These are phyloP conservation scores for Drosophila emarginata DNA, from an alignment of 2,888 invertebrate genomes.

Conservation along the genomic window DNA sequence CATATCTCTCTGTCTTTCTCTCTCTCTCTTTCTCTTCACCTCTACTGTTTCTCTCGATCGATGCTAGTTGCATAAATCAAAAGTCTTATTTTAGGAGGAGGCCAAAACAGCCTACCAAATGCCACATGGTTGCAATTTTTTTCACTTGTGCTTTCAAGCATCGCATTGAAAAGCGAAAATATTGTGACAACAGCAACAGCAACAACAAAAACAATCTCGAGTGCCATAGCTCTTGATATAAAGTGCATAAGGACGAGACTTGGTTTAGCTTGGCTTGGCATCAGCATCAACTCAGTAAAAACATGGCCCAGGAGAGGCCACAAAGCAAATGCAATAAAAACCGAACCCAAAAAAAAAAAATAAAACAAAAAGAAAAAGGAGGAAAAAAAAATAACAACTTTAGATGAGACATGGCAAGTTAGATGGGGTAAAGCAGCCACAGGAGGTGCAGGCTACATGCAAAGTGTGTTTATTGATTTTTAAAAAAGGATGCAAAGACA, in stretches of 20 bases:
- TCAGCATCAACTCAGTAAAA: constrained; percentile 25
- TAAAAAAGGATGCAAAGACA: constrained; percentile 35
- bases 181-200: constrained; percentile 63
- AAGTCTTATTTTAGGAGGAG: constrained; percentile 54
- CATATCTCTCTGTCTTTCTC: constrained; percentile 5
- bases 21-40: constrained; percentile 2
- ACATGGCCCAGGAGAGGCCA: constrained; percentile 22
- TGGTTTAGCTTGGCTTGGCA: constrained; percentile 37
- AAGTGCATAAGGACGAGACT: constrained; percentile 71
- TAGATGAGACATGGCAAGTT: constrained; percentile 23
- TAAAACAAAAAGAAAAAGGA: constrained; percentile 16
- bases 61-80: constrained; percentile 68
- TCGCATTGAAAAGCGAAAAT: constrained; percentile 76
- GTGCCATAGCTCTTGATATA: constrained; percentile 62
- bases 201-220: constrained; percentile 42
- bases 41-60: constrained; percentile 25
- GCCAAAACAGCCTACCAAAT: constrained; percentile 54
- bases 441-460: constrained; percentile 42
- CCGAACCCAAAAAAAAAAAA: neutral
- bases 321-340: constrained; percentile 24
- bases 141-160: constrained; percentile 75
- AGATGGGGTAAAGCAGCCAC: constrained; percentile 17
- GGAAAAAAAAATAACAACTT: neutral
- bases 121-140: constrained; percentile 70
- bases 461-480: constrained; percentile 14